Evolutionary conservation across 2,888 invertebrate genomes (phyloP).

Genomic region (Syrphus vitripennis): DNA sequence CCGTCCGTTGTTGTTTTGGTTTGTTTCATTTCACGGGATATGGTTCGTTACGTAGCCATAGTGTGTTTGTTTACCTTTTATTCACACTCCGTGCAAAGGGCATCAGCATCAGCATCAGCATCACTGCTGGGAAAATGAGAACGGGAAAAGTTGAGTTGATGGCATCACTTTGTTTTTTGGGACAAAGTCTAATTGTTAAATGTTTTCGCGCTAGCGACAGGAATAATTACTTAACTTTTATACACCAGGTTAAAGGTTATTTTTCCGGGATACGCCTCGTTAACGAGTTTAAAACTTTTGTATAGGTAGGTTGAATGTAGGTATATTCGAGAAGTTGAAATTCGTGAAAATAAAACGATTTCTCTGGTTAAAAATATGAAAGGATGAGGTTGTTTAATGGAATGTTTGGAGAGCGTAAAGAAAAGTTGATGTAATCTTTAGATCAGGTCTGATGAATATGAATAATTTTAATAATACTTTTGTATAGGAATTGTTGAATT

Average conservation of each 20-base stretch:
- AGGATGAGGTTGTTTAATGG: not conserved
- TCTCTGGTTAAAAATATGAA: slow-evolving; percentile 13
- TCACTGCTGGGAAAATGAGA: too few species aligned
- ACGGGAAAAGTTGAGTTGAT: slow-evolving; percentile 31
- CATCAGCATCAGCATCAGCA: too few species aligned
- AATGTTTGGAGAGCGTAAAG: slow-evolving; percentile 11
- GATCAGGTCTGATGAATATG: not conserved
- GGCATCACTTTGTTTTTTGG: slow-evolving; percentile 14
- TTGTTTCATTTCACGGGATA: not conserved
- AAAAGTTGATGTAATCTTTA: not conserved
- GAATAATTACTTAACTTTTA: slow-evolving; percentile 60
- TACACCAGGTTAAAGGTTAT: not conserved
- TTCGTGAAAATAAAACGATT: slow-evolving; percentile 32
- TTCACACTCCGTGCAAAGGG: not conserved
- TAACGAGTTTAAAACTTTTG: slow-evolving; percentile 37
- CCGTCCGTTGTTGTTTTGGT: too few species aligned
- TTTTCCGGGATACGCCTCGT: slow-evolving; percentile 29
- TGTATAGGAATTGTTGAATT: not conserved
- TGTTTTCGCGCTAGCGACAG: slow-evolving; percentile 26
- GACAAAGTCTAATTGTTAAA: slow-evolving; percentile 60
- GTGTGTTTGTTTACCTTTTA: slow-evolving; percentile 34
- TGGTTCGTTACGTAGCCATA: slow-evolving; percentile 11
- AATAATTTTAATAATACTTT: not conserved
- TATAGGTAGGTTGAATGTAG: too few species aligned
- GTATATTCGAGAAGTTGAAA: too few species aligned